A percentile compares a stretch with the other conserved stretches of the same genome.
These are phyloP conservation scores for Chelonus insularis DNA, from an alignment of 1,140 invertebrate genomes.

Conservation along the genomic window DNA sequence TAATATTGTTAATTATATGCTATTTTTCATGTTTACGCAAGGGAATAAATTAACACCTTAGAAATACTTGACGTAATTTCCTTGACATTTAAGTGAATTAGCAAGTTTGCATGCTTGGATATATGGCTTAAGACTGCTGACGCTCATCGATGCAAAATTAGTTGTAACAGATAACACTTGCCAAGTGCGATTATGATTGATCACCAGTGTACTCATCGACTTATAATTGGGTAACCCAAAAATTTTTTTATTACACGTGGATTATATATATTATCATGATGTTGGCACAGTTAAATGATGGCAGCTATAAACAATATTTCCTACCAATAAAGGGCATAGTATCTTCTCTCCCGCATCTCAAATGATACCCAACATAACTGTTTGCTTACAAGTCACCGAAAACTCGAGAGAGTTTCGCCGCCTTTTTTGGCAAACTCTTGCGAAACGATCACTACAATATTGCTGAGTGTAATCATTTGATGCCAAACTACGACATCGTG, in stretches of 20 bases:
- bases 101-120: conserved; percentile 1
- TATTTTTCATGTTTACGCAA: background rate
- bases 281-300: no score
- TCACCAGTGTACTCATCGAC: background rate
- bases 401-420: conserved; percentile 17
- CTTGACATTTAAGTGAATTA: conserved; percentile 22
- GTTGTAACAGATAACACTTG: background rate
- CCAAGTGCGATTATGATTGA: conserved; percentile 18
- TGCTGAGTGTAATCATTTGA: conserved; percentile 2
- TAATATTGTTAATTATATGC: background rate
- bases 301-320: background rate
- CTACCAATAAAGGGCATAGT: background rate
- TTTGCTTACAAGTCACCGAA: background rate
- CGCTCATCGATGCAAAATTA: conserved; percentile 15
- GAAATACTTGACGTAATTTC: conserved; percentile 9
- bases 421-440: conserved; percentile 20
- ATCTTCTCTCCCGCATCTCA: background rate
- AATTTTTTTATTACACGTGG: background rate
- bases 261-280: no score
- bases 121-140: background rate
- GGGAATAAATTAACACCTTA: conserved; percentile 1
- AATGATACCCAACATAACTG: background rate
- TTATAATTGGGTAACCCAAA: background rate
- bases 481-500: background rate
- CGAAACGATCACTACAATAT: background rate